Evolutionary conservation across 1,140 invertebrate species (phyloP).

Genomic region (Drosophila lacertosa): DNA sequence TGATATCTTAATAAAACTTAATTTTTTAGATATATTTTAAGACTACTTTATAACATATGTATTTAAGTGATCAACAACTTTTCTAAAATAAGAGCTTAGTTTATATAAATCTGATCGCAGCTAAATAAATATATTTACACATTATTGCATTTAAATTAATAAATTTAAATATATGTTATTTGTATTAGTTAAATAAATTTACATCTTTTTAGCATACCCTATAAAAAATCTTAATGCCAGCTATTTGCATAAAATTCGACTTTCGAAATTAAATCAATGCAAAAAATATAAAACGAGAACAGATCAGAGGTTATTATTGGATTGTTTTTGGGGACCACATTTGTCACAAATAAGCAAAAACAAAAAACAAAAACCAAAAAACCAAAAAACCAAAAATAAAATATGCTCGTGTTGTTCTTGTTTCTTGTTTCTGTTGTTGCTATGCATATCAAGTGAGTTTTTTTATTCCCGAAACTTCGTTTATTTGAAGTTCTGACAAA

Average conservation of each 20-base stretch:
- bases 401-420: constrained; percentile 12
- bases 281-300: constrained; percentile 20
- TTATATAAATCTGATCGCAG: no score
- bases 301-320: constrained; percentile 18
- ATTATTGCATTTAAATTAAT: no score
- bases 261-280: constrained; percentile 29
- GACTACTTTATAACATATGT: no score
- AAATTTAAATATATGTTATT: no score
- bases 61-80: no score
- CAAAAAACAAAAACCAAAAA: no score
- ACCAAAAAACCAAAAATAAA: no score
- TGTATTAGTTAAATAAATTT: no score
- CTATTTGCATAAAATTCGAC: constrained; percentile 1
- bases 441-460: constrained; percentile 60
- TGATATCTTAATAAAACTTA: no score
- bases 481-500: constrained; percentile 24
- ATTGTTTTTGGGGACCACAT: constrained; percentile 15
- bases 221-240: not conserved
- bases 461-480: constrained; percentile 14
- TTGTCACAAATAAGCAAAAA: constrained; percentile 30
- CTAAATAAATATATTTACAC: no score
- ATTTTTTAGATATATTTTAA: no score
- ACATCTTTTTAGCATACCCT: not conserved
- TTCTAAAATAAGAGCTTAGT: no score
- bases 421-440: constrained; percentile 39